These are phyloP conservation scores for Athalia rosae DNA, from an alignment of 2,888 invertebrate genomes.

Conservation along the genomic window DNA sequence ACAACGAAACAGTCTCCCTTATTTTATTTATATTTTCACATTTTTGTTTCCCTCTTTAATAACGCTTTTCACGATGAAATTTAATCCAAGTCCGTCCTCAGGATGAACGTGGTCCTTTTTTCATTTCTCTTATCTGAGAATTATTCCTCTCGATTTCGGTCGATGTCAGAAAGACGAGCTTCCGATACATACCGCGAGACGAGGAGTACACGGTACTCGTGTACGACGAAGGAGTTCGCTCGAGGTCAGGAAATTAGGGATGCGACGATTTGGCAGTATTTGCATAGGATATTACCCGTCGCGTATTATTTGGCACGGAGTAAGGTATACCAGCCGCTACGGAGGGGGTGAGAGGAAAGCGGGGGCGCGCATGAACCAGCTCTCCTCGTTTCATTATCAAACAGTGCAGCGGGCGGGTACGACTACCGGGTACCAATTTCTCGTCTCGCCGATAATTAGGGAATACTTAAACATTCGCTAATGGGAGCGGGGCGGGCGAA, in stretches of 20 bases:
- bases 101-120: too few relatives aligned
- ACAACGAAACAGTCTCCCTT: too few relatives aligned
- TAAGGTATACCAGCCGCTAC: not conserved
- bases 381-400: slow-evolving; percentile 31
- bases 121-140: too few relatives aligned
- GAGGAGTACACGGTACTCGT: not conserved
- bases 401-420: not conserved
- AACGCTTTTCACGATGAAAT: too few relatives aligned
- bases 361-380: not conserved
- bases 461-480: slow-evolving; percentile 40
- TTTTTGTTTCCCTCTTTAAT: too few relatives aligned
- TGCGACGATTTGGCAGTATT: not conserved
- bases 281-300: slow-evolving; percentile 20
- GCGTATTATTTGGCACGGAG: slow-evolving; percentile 30
- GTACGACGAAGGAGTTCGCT: not conserved
- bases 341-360: not conserved
- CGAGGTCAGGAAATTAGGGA: slow-evolving; percentile 28
- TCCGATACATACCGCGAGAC: not conserved
- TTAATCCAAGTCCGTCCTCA: too few relatives aligned
- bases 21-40: too few relatives aligned
- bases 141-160: too few relatives aligned
- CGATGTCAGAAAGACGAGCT: slow-evolving; percentile 7
- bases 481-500: slow-evolving; percentile 27
- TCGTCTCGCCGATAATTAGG: slow-evolving; percentile 40
- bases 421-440: slow-evolving; percentile 9